Percentiles rank a stretch among this genome's conserved stretches.
These are phyloP conservation scores for Rhopalosiphum maidis DNA, from an alignment of 1,140 invertebrate species.

Conservation along the genomic window DNA sequence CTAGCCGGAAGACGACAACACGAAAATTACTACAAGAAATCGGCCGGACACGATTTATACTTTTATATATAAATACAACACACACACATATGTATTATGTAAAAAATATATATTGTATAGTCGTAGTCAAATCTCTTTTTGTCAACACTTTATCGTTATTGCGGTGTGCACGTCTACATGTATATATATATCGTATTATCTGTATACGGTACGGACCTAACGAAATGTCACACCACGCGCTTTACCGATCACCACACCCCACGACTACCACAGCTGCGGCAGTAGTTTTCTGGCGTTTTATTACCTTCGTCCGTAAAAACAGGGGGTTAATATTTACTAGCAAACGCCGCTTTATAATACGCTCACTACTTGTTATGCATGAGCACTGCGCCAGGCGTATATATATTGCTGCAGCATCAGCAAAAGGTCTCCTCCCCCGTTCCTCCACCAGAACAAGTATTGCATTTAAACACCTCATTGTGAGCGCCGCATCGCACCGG, in stretches of 20 bases:
- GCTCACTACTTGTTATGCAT: conserved; percentile 56
- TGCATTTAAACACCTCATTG: conserved; percentile 58
- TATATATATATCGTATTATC: not conserved
- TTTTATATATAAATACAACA: not conserved
- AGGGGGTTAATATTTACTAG: conserved; percentile 45
- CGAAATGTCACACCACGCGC: not conserved
- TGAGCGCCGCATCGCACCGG: not conserved
- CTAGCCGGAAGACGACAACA: not conserved
- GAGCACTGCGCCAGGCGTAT: conserved; percentile 30
- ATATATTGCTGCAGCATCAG: conserved; percentile 28
- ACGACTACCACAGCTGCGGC: not conserved
- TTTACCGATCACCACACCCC: not conserved
- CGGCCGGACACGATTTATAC: conserved; percentile 30
- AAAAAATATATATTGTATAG: not conserved
- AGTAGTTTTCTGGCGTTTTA: conserved; percentile 45
- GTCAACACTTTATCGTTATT: not conserved
- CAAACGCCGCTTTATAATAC: conserved; percentile 11
- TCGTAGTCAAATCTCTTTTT: not conserved
- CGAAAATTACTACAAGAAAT: conserved; percentile 27
- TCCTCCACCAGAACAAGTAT: conserved; percentile 34
- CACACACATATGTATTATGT: not conserved
- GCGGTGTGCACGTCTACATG: not conserved
- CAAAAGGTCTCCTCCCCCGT: not conserved
- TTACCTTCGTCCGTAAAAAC: conserved; percentile 16
- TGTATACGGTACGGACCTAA: not conserved